phyloP scores from a whole-genome alignment of 2,113 vertebrate species.

The Megatriorchis doriae region DNA sequence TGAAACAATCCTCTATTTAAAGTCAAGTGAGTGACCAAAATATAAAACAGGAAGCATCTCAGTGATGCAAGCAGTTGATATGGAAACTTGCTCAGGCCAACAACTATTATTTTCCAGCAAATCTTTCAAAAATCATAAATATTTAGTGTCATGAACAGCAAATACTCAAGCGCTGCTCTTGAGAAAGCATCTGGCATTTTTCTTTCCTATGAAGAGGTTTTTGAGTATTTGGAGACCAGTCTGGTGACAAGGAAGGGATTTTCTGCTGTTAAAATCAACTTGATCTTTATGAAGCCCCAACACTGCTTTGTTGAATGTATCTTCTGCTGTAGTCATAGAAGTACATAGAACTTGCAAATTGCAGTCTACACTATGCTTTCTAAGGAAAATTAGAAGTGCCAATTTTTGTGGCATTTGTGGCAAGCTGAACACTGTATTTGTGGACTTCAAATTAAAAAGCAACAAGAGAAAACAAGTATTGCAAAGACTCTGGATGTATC shows the following conservation, averaged over 20 bases:
- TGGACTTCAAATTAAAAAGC: not conserved
- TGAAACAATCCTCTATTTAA: not conserved
- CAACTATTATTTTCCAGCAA: not conserved
- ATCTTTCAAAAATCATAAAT: constrained; percentile 6
- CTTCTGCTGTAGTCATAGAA: not conserved
- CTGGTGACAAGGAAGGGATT: not conserved
- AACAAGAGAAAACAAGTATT: not conserved
- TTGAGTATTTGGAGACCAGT: not conserved
- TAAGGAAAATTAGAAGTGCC: not conserved
- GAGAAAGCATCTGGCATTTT: not conserved
- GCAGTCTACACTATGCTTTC: not conserved
- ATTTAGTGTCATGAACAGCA: not conserved
- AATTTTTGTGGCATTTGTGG: not conserved
- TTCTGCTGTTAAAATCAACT: not conserved
- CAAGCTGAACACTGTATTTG: not conserved
- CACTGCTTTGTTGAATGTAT: not conserved
- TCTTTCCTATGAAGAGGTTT: not conserved
- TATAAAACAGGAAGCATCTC: not conserved
- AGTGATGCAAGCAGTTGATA: constrained; percentile 15
- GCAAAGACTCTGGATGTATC: not conserved
- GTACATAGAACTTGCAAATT: not conserved
- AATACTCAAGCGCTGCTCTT: not conserved
- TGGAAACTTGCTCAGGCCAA: constrained; percentile 24
- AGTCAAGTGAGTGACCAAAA: not conserved
- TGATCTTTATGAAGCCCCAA: not conserved